Evolutionary conservation across 2,113 vertebrate genomes (phyloP).

Genomic region (Saccopteryx leptura): DNA sequence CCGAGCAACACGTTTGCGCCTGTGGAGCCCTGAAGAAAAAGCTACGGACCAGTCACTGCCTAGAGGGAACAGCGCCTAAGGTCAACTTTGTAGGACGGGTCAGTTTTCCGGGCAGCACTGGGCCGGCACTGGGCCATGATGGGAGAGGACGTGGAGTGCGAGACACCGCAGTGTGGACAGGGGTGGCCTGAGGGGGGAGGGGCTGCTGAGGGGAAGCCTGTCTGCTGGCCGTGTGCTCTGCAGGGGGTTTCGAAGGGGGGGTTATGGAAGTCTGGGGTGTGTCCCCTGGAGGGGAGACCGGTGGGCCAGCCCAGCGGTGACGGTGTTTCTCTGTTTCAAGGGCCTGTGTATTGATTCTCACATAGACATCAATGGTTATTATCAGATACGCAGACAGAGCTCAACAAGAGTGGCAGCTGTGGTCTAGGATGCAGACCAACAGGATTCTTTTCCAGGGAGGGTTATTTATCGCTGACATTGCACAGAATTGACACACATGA

Average conservation of each 20-base stretch:
- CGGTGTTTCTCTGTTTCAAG: too few species aligned
- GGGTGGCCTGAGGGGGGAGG: neutral
- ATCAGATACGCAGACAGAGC: neutral
- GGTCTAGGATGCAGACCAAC: neutral
- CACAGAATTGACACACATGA: neutral
- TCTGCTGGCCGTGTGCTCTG: neutral
- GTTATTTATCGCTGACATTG: neutral
- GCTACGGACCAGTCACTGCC: rapidly evolving
- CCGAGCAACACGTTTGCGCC: too few species aligned
- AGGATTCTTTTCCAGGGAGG: neutral
- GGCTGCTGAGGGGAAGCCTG: neutral
- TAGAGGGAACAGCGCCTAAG: too few species aligned
- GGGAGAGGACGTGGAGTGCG: rapidly evolving
- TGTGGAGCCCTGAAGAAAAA: neutral
- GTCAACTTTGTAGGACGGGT: neutral
- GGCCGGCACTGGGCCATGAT: neutral
- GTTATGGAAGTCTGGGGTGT: neutral
- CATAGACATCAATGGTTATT: neutral
- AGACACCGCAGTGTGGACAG: neutral
- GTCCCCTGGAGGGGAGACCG: neutral
- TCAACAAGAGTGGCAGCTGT: neutral
- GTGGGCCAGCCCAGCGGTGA: too few species aligned
- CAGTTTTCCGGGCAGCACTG: rapidly evolving
- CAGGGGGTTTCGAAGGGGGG: neutral
- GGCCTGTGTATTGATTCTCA: neutral